Percentiles rank a stretch among this genome's conserved stretches.
These are phyloP conservation scores for Drosophila setifemur DNA, from an alignment of 1,140 invertebrate species.

Conservation along the genomic window DNA sequence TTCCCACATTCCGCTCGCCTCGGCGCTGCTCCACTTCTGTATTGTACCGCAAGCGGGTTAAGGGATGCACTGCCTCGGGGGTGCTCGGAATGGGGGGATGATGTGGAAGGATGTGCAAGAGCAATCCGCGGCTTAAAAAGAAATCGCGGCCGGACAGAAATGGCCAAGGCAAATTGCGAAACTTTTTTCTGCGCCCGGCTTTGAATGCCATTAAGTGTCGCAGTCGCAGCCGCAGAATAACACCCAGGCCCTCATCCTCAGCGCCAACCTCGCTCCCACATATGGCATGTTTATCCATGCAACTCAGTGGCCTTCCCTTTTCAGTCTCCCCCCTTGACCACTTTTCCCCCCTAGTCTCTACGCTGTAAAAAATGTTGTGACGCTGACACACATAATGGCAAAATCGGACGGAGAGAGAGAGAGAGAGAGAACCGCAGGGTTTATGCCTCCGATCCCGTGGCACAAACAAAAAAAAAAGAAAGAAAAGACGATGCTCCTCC, in stretches of 20 bases:
- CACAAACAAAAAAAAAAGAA: background rate
- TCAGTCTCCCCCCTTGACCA: no score
- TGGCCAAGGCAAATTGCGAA: slow-evolving; percentile 68
- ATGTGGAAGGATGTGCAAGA: background rate
- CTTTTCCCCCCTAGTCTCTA: no score
- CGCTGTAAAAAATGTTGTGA: slow-evolving; percentile 46
- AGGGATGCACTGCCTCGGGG: background rate
- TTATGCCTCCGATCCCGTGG: background rate
- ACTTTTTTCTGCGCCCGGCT: slow-evolving; percentile 50
- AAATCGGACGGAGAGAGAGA: slow-evolving; percentile 48
- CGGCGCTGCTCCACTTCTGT: background rate
- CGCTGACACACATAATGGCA: slow-evolving; percentile 61
- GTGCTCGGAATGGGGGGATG: background rate
- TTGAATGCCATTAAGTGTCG: slow-evolving; percentile 65
- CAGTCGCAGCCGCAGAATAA: slow-evolving; percentile 8
- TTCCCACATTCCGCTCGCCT: slow-evolving; percentile 7
- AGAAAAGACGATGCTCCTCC: no score
- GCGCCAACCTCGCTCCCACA: background rate
- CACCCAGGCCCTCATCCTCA: background rate
- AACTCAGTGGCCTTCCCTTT: background rate
- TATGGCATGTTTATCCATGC: slow-evolving; percentile 5
- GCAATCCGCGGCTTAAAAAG: slow-evolving; percentile 36
- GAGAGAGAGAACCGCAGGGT: background rate
- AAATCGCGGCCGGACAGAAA: slow-evolving; percentile 58
- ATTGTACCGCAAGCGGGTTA: slow-evolving; percentile 19